These are phyloP conservation scores for Hydrophis major DNA, from an alignment of 2,797 vertebrate genomes.

Conservation along the genomic window DNA sequence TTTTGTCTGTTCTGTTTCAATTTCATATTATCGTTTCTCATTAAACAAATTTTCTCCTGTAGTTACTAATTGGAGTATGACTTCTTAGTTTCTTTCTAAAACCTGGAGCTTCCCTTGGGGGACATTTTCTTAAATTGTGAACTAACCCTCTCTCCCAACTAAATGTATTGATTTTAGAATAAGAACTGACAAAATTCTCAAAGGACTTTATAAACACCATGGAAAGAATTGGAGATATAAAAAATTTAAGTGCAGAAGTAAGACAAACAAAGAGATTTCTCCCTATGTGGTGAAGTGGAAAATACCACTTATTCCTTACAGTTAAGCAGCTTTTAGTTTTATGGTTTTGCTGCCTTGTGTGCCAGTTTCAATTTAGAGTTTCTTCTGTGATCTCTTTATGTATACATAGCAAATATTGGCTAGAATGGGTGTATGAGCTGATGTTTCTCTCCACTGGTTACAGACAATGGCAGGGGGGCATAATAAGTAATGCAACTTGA, in stretches of 20 bases:
- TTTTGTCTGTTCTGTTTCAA: too few relatives aligned
- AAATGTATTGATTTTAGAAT: not conserved
- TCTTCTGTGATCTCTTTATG: slow-evolving; percentile 8
- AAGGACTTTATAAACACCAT: not conserved
- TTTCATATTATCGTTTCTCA: too few relatives aligned
- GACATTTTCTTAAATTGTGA: not conserved
- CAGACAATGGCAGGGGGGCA: not conserved
- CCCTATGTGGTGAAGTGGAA: not conserved
- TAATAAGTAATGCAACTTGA: not conserved
- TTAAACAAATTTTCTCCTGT: too few relatives aligned
- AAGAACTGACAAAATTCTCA: not conserved
- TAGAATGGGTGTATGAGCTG: not conserved
- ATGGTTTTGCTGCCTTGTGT: not conserved
- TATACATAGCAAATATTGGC: not conserved
- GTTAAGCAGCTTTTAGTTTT: not conserved
- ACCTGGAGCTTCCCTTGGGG: not conserved
- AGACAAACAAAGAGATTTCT: not conserved
- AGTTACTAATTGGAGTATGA: too few relatives aligned
- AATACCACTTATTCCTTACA: not conserved
- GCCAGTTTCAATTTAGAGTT: slow-evolving; percentile 17
- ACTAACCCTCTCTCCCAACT: not conserved
- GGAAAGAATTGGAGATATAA: not conserved
- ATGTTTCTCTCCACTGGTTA: not conserved
- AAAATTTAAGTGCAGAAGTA: not conserved
- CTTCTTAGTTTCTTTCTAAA: not conserved